Conservation (phyloP, 2,888 invertebrate genomes). For the Drosophila ustulata region DNA sequence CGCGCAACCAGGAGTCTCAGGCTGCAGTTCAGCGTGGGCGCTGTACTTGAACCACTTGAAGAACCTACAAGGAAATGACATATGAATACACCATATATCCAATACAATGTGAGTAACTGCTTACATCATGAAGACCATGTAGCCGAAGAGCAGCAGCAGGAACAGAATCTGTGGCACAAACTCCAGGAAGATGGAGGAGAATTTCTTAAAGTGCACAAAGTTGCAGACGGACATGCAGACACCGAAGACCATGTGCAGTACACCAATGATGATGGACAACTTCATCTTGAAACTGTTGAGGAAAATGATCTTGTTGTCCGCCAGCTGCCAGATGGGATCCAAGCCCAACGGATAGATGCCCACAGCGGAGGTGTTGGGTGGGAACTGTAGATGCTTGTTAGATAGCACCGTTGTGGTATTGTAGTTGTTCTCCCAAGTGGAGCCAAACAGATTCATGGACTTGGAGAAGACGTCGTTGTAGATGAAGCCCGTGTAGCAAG, state of each 20-base stretch:
- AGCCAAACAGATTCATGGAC: conserved; percentile 97
- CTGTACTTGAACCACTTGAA: conserved; percentile 94
- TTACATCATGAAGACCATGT: conserved; percentile 94
- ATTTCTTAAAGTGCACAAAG: conserved; percentile 90
- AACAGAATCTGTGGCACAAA: conserved; percentile 97
- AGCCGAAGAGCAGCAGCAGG: conserved; percentile 94
- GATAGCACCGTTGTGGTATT: conserved; percentile 86
- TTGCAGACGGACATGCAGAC: conserved; percentile 93
- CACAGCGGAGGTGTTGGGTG: conserved; percentile 86
- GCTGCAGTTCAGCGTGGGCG: conserved; percentile 83
- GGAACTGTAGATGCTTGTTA: conserved; percentile 87
- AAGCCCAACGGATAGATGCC: conserved; percentile 92
- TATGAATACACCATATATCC: not conserved
- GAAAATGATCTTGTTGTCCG: conserved; percentile 97
- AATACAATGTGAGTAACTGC: conserved; percentile 2
- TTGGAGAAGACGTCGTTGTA: conserved; percentile 99
- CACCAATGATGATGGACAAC: conserved; percentile 96
- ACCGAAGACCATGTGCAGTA: conserved; percentile 97
- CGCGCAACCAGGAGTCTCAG: conserved; percentile 87
- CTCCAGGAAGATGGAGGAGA: conserved; percentile 90
- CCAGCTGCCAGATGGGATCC: conserved; percentile 91
- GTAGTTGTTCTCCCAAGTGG: conserved; percentile 90
- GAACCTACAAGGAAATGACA: conserved; percentile 85
- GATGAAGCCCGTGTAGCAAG: conserved; percentile 98
- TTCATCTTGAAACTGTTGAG: conserved; percentile 99